Evolutionary conservation across 2,888 invertebrate species (phyloP), one percentile per base, ranked within the genome.

Genomic region (Taenaris catops): DNA sequence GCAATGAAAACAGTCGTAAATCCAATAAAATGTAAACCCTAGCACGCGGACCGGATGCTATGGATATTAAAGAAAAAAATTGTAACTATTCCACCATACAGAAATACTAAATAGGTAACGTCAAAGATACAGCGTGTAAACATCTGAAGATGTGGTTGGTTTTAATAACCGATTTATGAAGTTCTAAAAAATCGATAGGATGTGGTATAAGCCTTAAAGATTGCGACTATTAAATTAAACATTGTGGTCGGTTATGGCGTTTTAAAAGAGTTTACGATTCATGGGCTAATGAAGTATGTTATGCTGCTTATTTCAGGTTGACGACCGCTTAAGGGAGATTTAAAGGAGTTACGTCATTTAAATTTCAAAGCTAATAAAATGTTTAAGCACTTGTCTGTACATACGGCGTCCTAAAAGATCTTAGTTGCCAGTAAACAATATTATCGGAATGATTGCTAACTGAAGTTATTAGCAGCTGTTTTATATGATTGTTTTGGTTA

Each of bases 1-100:
- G 78, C 80, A 79, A 70, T 74, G 78, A 81, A 79, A 83, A 83
- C 83, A 81, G 79, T 75, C 84, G 71, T 86, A 84, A 84, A 86
- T 84, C 53, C 72, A 72, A 79, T 81, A 73, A 63, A 75, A 80
- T 80, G 64, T 79, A 83, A 80, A 81, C 69, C 70, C 65, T 63
- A 59, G 56, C 59, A 49, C 51, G 48, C 47, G 34, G 28, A 53
- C 75, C 83, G 84, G 84, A 84, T 74, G 80, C 63, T 45, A 62
- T 59, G 70, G 63, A 59, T 75, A 81, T 81, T 72, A 80, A 81
- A 76, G 69, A 73, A n/a, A 64, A 53, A 51, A 50, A 48, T 43
- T 62, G 51, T 58, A 60, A 68, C 71, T 69, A 73, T 74, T 74
- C 72, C 71, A 76, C 73, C 64, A 61, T 63, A 69, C 60, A 58